Evolutionary conservation across 2,113 vertebrate genomes (phyloP), one percentile per base, ranked within the genome.

Genomic region (Carassius gibelio): DNA sequence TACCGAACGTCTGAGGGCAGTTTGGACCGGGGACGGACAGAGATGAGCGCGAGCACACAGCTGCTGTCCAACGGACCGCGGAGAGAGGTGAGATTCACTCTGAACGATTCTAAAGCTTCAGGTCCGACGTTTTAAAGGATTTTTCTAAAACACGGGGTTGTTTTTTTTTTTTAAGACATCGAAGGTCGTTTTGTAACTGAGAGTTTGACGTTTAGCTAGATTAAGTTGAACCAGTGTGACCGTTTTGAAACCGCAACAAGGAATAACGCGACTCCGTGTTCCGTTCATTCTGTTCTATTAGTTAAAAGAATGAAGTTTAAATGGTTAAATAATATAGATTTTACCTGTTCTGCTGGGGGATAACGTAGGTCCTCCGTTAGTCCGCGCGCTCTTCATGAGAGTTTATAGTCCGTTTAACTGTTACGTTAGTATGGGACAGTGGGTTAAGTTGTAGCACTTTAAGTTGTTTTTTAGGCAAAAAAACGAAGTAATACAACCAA

Each of bases 71-170:
- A 85, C 77, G 84, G 84, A 81, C 77, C 84, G 3, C 19, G 42
- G 36, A 72, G 36, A 74, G 69, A 85, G 84, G 84, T 85, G 68
- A 85, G 77, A 19, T 26, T 69, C 38, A 75, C 71, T 45, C 45
- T 61, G 13, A 83, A 36, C 34, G 19, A 8, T n/a, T 52, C 21
- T 7, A 13, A 57, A 38, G 10, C 48, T 8, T 36, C 14, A 4
- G 30, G 15, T 34, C 23, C 11, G n/a, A 21, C 57, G 23, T n/a
- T 55, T 10, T 26, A 48, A 23, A 13, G 17, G 21, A 11, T 59
- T 59, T 30, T 45, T 15, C n/a, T 5, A 36, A 64, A 76, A 34
- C 42, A 64, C 42, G 38, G 42, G 15, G 36, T 38, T 38, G 17
- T 36, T 59, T 14, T n/a, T 21, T 30, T 75, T 61, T 19, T 30